Evolutionary conservation across 2,113 vertebrate genomes (phyloP), one percentile per base, ranked within the genome.

Genomic region (Rutilus rutilus): DNA sequence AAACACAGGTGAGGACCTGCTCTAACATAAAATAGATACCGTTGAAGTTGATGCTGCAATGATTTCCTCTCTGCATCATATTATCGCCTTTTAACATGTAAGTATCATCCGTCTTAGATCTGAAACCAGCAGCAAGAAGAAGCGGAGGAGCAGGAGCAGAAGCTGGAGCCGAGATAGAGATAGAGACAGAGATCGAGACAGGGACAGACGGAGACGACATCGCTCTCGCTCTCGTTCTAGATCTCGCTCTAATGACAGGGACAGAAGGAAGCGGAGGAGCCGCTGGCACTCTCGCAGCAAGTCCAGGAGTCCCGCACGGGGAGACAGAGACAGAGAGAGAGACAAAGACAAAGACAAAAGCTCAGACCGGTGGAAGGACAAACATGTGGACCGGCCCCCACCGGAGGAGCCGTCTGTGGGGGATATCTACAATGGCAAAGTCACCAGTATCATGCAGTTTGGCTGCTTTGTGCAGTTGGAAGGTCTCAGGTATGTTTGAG

Each of bases 361-460:
- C 39, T 86, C 92, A 6, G 97, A 97, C 75, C 94, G 96, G 1
- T 98, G 97, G 97, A 96, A 97, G 77, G 98, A 99, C 88, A 98
- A 98, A 86, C 97, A 97, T 0, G 94, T 99, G 69, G 98, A 99
- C 86, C 96, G 97, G 0, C 98, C 98, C 0, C 98, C 98, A 0
- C 97, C 98, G 0, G 98, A 99, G 88, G 98, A 99, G 81, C 98
- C 98, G 0, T 95, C 96, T 33, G 97, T 99, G 0, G 98, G 98
- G 0, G 98, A 99, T 91, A 98, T 99, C 86, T 99, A 99, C 91
- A 98, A 97, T 0, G 98, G 98, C 90, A 99, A 99, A 91, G 95
- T 99, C 85, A 99, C 98, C 15, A 99, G 98, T 83, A 99, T 99
- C 84, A 99, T 99, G 98, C 98, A 99, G 88, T 99, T 99, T 82